Percentiles rank a stretch among this genome's conserved stretches.
Evolutionary conservation across 2,797 vertebrate genomes (phyloP).

Genomic region (Bucorvus abyssinicus): DNA sequence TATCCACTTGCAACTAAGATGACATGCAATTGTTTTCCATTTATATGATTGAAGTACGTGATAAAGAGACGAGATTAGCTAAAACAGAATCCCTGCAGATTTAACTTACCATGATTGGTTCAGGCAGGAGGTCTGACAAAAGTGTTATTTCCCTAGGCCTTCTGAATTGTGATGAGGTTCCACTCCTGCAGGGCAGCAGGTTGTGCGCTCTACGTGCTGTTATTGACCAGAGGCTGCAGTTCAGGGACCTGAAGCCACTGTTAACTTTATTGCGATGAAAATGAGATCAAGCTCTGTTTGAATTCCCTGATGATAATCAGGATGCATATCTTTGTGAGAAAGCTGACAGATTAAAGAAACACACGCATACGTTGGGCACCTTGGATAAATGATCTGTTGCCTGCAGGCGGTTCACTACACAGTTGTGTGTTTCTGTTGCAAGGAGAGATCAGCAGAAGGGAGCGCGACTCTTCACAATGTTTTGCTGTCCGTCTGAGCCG

Average conservation of each 20-base stretch:
- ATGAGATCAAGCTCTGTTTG: background rate
- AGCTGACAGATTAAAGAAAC: background rate
- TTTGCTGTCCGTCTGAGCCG: background rate
- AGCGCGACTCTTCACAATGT: background rate
- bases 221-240: background rate
- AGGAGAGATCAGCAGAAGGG: background rate
- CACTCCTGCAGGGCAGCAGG: background rate
- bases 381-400: background rate
- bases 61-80: background rate
- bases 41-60: background rate
- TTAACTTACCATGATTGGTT: background rate
- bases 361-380: background rate
- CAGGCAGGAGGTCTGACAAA: background rate
- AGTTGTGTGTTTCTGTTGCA: background rate
- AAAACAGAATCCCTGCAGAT: background rate
- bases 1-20: background rate
- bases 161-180: background rate
- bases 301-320: background rate
- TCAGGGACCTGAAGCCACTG: background rate
- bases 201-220: accelerated
- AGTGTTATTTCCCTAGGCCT: background rate
- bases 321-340: background rate
- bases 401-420: background rate
- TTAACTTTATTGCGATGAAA: background rate
- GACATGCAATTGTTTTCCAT: background rate